Conservation (phyloP, 2,888 invertebrate species). For the Mamestra brassicae region DNA sequence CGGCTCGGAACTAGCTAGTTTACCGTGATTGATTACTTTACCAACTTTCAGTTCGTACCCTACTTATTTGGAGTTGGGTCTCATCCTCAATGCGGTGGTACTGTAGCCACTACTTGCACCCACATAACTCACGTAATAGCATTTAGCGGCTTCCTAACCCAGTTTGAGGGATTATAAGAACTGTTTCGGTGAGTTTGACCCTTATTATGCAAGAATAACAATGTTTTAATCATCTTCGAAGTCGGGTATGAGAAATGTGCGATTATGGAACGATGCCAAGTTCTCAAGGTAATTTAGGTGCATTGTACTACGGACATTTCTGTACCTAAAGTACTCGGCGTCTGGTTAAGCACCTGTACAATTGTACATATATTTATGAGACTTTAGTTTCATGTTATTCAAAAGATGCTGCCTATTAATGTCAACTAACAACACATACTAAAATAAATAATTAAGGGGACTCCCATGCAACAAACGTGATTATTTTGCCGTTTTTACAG, state of each 20-base stretch:
- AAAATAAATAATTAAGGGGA: no score
- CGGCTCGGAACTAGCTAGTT: constrained; percentile 44
- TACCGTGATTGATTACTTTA: constrained; percentile 59
- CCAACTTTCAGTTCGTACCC: constrained; percentile 49
- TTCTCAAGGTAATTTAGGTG: constrained; percentile 59
- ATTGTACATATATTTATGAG: neutral
- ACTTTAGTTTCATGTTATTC: neutral
- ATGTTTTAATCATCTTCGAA: constrained; percentile 45
- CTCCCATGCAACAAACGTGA: no score
- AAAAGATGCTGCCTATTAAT: neutral
- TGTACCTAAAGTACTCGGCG: constrained; percentile 39
- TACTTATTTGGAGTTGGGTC: constrained; percentile 51
- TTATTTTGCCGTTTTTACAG: no score
- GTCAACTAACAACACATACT: no score
- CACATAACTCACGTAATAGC: constrained; percentile 40
- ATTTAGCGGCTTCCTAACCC: constrained; percentile 58
- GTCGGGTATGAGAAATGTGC: constrained; percentile 46
- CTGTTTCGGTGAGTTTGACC: constrained; percentile 42
- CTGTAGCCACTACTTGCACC: constrained; percentile 3
- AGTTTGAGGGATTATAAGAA: constrained; percentile 51
- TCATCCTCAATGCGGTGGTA: constrained; percentile 14
- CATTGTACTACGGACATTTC: constrained; percentile 58
- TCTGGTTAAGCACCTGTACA: constrained; percentile 18
- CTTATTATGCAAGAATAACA: constrained; percentile 60
- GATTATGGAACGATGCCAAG: constrained; percentile 60